Percentiles rank a stretch among this genome's conserved stretches.
Conservation (phyloP, 2,797 vertebrate genomes). For the Apogon hyalosoma region DNA sequence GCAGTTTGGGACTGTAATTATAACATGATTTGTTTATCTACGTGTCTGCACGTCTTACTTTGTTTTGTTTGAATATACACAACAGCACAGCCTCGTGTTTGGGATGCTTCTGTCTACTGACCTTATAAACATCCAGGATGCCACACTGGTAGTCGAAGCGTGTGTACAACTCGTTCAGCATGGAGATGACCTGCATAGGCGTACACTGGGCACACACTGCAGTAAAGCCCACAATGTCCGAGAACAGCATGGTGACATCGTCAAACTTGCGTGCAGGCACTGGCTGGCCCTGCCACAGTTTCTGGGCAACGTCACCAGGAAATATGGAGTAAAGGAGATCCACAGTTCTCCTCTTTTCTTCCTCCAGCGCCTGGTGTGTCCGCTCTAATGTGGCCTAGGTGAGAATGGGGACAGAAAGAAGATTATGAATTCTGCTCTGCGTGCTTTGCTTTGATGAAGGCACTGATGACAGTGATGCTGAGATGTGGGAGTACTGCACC, state of each 20-base stretch:
- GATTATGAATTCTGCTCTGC: constrained; percentile 32
- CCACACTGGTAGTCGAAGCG: constrained; percentile 99
- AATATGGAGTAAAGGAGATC: constrained; percentile 98
- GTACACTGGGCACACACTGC: constrained; percentile 98
- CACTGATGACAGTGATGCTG: constrained; percentile 17
- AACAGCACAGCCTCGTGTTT: no score
- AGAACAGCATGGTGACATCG: constrained; percentile 98
- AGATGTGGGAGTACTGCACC: constrained; percentile 49
- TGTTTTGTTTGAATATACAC: neutral
- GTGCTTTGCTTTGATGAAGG: constrained; percentile 37
- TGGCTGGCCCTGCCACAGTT: constrained; percentile 94
- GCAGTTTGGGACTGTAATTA: no score
- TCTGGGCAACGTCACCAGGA: constrained; percentile 96
- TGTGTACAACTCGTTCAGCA: constrained; percentile 98
- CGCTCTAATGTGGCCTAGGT: constrained; percentile 91
- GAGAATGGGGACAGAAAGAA: neutral
- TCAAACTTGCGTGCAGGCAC: constrained; percentile 97
- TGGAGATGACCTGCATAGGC: constrained; percentile 99
- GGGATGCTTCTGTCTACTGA: constrained; percentile 60
- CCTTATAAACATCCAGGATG: constrained; percentile 98
- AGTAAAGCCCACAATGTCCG: constrained; percentile 98
- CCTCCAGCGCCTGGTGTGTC: constrained; percentile 95
- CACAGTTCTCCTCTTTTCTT: constrained; percentile 97
- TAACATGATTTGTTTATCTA: no score
- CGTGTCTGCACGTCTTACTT: no score